Conservation (phyloP, 2,113 vertebrate species). For the Ursus arctos region DNA sequence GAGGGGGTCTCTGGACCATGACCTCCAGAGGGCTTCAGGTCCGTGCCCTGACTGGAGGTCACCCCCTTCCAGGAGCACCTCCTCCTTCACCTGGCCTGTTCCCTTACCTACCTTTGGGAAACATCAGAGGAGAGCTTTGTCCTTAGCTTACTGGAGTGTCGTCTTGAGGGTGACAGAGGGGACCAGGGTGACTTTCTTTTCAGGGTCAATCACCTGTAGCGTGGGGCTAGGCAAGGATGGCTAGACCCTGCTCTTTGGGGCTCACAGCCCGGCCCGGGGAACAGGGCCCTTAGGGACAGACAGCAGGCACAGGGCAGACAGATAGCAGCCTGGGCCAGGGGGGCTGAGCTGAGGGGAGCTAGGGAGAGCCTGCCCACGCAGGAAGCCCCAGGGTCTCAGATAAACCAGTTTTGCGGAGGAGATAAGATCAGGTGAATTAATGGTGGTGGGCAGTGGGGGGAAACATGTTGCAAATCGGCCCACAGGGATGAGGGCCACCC, state of each 20-base stretch:
- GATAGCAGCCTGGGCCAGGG: background rate
- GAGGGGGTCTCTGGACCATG: background rate
- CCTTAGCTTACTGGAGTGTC: background rate
- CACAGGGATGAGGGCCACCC: rapidly evolving
- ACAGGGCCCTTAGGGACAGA: background rate
- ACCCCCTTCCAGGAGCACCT: rapidly evolving
- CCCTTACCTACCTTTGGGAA: background rate
- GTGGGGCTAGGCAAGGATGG: background rate
- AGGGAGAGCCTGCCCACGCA: background rate
- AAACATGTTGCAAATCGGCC: too few relatives aligned
- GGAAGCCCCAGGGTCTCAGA: background rate
- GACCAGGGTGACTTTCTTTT: background rate
- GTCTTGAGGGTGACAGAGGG: background rate
- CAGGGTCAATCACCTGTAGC: background rate
- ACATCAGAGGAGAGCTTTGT: background rate
- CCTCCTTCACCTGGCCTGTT: background rate
- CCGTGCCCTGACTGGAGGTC: too few relatives aligned
- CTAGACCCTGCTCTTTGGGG: background rate
- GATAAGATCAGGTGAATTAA: background rate
- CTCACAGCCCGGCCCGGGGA: background rate
- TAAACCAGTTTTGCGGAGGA: background rate
- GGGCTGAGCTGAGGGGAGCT: background rate
- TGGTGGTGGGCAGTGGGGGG: rapidly evolving
- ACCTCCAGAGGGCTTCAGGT: background rate
- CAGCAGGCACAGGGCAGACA: background rate